Evolutionary conservation across 2,888 invertebrate species (phyloP), one percentile per base, ranked within the genome.

Genomic region (Trichopria drosophilae): DNA sequence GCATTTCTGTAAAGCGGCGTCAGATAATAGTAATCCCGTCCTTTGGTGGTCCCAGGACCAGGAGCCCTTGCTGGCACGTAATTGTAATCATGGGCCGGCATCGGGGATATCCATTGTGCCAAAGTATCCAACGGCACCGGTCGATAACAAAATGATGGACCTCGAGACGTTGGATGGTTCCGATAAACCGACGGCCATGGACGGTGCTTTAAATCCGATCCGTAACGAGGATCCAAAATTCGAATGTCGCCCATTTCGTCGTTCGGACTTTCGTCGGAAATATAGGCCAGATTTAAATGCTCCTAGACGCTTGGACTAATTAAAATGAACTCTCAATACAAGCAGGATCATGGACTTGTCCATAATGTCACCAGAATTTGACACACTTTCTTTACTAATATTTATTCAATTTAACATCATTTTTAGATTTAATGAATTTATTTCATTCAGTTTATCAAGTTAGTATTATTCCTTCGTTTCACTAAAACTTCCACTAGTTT

Each of bases 1-100:
- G 82, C 84, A 62, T 85, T 81, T 18, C 82, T 78, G 68, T 86
- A 87, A 70, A 85, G 81, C 29, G 87, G 86, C 51, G 87, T 82
- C 63, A 87, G 73, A 65, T 85, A 85, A 70, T 86, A 86, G 65
- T 81, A 80, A 1, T 68, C 60, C 4, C 75, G 68, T 2, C 77
- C 76, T 55, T 79, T 79, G 55, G 68, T 72, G 0, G 63, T 58
- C 12, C 61, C 63, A 4, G 58, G n/a, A 1, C 57, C 40, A 73
- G 59, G 78, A 63, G 59, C 78, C 76, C 74, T 79, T 69, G 72
- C 78, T 66, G 75, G 79, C 71, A 61, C 76, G 78, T 68, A 81
- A 78, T 78, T 80, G 75, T 74, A 74, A 54, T 71, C 73, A 78
- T 72, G 82, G 72, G 73, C 78, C 72, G 58, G 78, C 12, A 26